Evolutionary conservation across 2,888 invertebrate species (phyloP).

Genomic region (Drosophila atripex): DNA sequence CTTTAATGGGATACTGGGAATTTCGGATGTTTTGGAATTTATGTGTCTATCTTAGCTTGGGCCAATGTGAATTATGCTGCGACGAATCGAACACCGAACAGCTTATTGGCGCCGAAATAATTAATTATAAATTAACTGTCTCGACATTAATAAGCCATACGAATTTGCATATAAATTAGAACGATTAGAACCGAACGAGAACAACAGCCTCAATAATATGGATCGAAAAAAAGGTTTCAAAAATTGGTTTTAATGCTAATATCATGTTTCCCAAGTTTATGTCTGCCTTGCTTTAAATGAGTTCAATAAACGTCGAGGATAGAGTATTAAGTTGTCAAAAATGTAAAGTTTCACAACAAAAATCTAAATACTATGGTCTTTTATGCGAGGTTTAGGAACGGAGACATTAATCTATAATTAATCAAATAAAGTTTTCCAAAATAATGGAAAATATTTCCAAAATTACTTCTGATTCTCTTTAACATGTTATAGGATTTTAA

Average conservation of each 20-base stretch:
- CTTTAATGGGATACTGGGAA: conserved; percentile 37
- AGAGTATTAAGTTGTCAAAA: not conserved
- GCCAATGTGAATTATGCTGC: conserved; percentile 47
- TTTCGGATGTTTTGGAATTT: conserved; percentile 53
- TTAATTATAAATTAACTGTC: conserved; percentile 62
- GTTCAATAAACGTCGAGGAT: not conserved
- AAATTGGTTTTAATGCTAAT: not conserved
- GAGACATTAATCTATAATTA: no score
- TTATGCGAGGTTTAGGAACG: no score
- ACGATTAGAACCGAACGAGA: conserved; percentile 69
- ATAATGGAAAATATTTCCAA: no score
- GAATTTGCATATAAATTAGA: conserved; percentile 76
- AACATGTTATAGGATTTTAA: not conserved
- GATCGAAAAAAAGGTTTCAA: conserved; percentile 16
- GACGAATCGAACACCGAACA: conserved; percentile 25
- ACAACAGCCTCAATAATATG: conserved; percentile 37
- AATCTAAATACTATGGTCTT: not conserved
- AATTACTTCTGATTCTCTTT: no score
- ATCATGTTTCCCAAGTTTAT: not conserved
- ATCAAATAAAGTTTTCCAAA: no score
- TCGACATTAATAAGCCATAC: conserved; percentile 59
- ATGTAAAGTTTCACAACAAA: not conserved
- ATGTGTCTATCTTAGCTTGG: conserved; percentile 33
- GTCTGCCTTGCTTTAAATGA: not conserved
- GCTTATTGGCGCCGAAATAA: conserved; percentile 66